Evolutionary conservation across 1,140 invertebrate genomes (phyloP).

Genomic region (Aphelenchoides besseyi): DNA sequence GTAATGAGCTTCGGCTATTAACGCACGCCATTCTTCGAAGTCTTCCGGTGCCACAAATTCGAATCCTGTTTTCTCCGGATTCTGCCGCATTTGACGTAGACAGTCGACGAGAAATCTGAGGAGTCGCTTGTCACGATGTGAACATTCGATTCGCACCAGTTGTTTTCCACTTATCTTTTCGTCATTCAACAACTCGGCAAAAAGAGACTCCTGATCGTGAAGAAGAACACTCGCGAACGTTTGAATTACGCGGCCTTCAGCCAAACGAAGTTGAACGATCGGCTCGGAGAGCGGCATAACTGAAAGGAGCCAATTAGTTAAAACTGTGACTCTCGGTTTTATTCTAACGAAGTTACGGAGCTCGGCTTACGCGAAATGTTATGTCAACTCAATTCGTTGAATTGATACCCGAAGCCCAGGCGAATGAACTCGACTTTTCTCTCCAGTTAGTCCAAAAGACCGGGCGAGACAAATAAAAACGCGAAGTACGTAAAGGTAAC

Average conservation of each 20-base stretch:
- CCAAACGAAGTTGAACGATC: slow-evolving; percentile 31
- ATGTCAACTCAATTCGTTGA: too few species aligned
- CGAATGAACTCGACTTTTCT: too few species aligned
- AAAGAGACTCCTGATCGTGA: slow-evolving; percentile 30
- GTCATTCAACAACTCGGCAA: slow-evolving; percentile 37
- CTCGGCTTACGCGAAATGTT: too few species aligned
- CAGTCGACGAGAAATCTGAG: slow-evolving; percentile 34
- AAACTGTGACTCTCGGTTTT: too few species aligned
- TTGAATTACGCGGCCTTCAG: slow-evolving; percentile 32
- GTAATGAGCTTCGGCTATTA: slow-evolving; percentile 48
- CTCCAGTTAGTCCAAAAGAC: too few species aligned
- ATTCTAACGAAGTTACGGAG: too few species aligned
- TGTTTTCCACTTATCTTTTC: slow-evolving; percentile 7
- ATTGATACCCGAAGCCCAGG: too few species aligned
- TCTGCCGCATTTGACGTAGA: slow-evolving; percentile 13
- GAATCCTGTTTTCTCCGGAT: slow-evolving; percentile 11
- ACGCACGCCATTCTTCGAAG: slow-evolving; percentile 46
- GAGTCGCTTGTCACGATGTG: slow-evolving; percentile 36
- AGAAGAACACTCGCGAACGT: slow-evolving; percentile 35
- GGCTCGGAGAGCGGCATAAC: slow-evolving; percentile 10
- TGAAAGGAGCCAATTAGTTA: not conserved
- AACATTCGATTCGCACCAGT: slow-evolving; percentile 33
- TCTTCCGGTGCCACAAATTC: slow-evolving; percentile 47
- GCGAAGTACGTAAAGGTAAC: too few species aligned
- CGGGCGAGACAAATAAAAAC: too few species aligned